phyloP scores from a whole-genome alignment of 1,140 invertebrate species.

The Conus betulinus region DNA sequence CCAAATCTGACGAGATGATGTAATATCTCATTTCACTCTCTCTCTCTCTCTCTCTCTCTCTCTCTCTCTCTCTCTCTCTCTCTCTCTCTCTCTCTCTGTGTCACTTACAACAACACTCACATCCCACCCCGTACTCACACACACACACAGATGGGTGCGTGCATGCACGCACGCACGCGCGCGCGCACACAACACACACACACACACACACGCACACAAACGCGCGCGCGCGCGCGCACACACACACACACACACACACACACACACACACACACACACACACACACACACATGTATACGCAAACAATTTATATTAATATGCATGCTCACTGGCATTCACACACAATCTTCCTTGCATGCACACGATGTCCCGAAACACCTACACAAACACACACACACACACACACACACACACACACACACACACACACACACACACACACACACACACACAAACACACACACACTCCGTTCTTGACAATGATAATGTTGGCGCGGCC shows the following conservation, averaged over 20 bases:
- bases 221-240: not conserved
- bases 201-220: not conserved
- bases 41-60: not conserved
- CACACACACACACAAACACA: constrained; percentile 16
- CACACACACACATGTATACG: too few species aligned
- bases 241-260: not conserved
- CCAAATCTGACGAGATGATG: too few species aligned
- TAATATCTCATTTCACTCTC: not conserved
- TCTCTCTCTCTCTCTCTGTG: not conserved
- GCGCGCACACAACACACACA: not conserved
- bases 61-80: not conserved
- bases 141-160: not conserved
- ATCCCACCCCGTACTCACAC: not conserved
- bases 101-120: not conserved
- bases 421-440: constrained; percentile 15
- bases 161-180: too few species aligned
- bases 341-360: not conserved
- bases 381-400: not conserved
- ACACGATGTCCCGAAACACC: not conserved
- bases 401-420: constrained; percentile 9
- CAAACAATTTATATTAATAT: not conserved
- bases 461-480: too few species aligned
- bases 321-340: not conserved
- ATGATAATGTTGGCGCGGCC: too few species aligned
- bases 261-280: not conserved